A percentile compares a stretch with the other conserved stretches of the same genome.
Evolutionary conservation across 2,888 invertebrate genomes (phyloP).

Genomic region (Dicranocentrus wangi): DNA sequence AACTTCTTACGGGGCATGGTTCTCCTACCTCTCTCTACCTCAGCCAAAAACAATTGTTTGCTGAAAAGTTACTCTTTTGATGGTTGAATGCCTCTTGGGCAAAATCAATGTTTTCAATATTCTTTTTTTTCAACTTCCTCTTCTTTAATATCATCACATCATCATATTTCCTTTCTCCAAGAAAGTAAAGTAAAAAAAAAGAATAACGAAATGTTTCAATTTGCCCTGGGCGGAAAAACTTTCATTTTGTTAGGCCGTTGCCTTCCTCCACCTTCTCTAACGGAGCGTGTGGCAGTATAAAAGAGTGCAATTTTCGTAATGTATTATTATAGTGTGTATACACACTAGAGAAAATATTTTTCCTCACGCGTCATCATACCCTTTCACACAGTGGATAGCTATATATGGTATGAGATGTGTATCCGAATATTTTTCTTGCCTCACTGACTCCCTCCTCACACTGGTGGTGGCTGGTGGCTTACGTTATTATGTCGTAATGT

Average conservation of each 20-base stretch:
- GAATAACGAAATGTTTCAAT: neutral
- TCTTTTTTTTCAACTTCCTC: conserved; percentile 6
- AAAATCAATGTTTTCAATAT: conserved; percentile 37
- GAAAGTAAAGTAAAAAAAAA: conserved; percentile 14
- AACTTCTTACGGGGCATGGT: neutral
- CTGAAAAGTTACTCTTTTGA: neutral
- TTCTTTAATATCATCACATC: neutral
- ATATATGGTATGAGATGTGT: too few relatives aligned
- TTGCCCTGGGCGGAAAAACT: conserved; percentile 34
- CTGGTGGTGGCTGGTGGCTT: neutral
- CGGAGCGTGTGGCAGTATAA: neutral
- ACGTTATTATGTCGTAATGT: conserved; percentile 7
- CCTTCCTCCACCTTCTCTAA: conserved; percentile 21
- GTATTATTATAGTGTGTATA: neutral
- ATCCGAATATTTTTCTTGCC: neutral
- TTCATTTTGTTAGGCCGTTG: conserved; percentile 43
- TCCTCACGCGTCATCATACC: too few relatives aligned
- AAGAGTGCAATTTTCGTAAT: conserved; percentile 4
- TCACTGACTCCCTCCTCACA: conserved; percentile 2
- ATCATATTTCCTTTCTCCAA: neutral
- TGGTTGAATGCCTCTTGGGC: conserved; percentile 7
- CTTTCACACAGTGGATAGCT: too few relatives aligned
- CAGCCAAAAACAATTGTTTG: neutral
- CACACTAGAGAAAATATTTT: neutral
- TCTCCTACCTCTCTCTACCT: neutral